Conservation (phyloP, 2,797 vertebrate genomes). For the Stomatorhinus walkeri region DNA sequence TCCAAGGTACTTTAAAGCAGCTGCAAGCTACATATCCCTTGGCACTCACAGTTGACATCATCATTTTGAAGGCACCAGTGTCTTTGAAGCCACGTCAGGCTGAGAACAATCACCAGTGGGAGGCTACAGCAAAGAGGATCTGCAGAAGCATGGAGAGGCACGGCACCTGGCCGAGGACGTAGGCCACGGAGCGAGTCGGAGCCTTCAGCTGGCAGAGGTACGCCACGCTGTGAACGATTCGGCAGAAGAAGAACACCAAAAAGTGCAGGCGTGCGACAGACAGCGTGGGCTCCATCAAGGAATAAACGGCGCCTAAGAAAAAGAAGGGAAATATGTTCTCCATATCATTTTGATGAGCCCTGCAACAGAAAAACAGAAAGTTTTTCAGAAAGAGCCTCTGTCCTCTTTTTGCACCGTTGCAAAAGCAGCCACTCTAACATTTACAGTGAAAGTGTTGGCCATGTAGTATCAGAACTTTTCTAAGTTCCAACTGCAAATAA, state of each 20-base stretch:
- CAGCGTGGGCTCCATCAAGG: conserved; percentile 65
- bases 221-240: conserved; percentile 74
- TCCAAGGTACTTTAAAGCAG: neutral
- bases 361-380: conserved; percentile 40
- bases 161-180: conserved; percentile 75
- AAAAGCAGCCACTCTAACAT: neutral
- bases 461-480: neutral
- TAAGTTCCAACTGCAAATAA: neutral
- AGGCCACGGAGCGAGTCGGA: conserved; percentile 76
- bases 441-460: neutral
- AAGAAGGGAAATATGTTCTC: conserved; percentile 94
- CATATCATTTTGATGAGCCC: conserved; percentile 83
- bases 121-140: conserved; percentile 61
- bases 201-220: conserved; percentile 72
- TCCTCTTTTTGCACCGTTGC: neutral
- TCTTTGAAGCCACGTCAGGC: neutral
- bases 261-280: conserved; percentile 76
- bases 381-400: neutral
- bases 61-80: neutral
- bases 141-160: conserved; percentile 88
- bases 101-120: conserved; percentile 45
- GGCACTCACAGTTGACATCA: neutral
- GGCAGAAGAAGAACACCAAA: conserved; percentile 68
- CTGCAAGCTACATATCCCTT: neutral
- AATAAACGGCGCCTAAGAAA: conserved; percentile 84